These are phyloP conservation scores for Stomatorhinus ivindoensis DNA, from an alignment of 2,113 vertebrate species.

Conservation along the genomic window DNA sequence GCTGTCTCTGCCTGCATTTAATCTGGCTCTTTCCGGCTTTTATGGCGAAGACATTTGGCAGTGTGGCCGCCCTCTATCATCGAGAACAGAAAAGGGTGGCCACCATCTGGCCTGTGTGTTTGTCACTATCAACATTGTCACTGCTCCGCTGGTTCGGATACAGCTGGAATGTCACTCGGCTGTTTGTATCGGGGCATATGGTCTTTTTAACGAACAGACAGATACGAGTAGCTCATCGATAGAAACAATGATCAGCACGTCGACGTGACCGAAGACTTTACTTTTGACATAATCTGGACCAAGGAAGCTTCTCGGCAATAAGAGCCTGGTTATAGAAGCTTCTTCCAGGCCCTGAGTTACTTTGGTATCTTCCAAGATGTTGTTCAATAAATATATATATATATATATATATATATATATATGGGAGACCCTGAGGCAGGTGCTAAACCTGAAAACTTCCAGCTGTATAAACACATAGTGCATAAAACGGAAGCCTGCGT, in stretches of 20 bases:
- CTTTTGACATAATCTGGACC: not conserved
- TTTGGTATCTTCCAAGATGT: not conserved
- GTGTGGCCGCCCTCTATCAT: not conserved
- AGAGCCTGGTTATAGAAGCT: not conserved
- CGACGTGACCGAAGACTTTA: not conserved
- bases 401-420: not conserved
- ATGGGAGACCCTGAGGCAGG: not conserved
- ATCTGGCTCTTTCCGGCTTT: not conserved
- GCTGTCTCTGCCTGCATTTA: not conserved
- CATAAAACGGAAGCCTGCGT: not conserved
- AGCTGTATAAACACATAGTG: not conserved
- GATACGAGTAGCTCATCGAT: not conserved
- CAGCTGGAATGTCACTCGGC: constrained; percentile 10
- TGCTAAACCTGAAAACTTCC: not conserved
- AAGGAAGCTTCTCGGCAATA: not conserved
- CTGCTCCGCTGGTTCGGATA: not conserved
- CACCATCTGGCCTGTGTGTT: not conserved
- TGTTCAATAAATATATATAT: not conserved
- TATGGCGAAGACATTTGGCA: not conserved
- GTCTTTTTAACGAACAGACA: not conserved
- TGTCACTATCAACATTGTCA: not conserved
- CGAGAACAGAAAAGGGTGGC: not conserved
- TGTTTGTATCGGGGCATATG: constrained; percentile 8
- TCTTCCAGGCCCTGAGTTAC: not conserved
- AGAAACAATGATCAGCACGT: not conserved